Percentiles rank a stretch among this genome's conserved stretches.
Evolutionary conservation across 2,113 vertebrate genomes (phyloP).

Genomic region (Heptranchias perlo): DNA sequence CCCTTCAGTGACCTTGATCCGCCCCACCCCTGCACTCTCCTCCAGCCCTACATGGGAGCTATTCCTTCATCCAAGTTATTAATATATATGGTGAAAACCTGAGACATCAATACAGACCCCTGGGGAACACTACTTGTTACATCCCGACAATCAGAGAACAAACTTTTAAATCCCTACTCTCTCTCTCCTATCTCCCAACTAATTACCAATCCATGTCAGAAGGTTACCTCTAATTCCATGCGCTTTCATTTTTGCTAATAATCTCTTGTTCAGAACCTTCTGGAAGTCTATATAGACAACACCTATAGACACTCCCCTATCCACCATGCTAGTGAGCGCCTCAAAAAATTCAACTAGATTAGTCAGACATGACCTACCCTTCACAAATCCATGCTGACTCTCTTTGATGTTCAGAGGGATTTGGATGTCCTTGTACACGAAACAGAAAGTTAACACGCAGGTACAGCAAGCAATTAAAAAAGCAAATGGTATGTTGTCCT

Average conservation of each 20-base stretch:
- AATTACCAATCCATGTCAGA: too few relatives aligned
- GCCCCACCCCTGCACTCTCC: too few relatives aligned
- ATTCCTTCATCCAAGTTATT: not conserved
- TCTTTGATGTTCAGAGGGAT: too few relatives aligned
- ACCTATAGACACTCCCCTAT: not conserved
- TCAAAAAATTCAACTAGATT: not conserved
- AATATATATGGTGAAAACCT: not conserved
- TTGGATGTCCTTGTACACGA: too few relatives aligned
- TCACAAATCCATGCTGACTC: too few relatives aligned
- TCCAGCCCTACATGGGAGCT: too few relatives aligned
- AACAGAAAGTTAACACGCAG: too few relatives aligned
- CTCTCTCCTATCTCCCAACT: not conserved
- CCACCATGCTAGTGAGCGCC: not conserved
- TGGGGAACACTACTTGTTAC: not conserved
- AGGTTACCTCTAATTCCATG: too few relatives aligned
- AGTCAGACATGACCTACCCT: too few relatives aligned
- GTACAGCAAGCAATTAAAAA: too few relatives aligned
- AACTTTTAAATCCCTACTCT: not conserved
- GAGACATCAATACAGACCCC: not conserved
- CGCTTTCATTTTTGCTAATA: too few relatives aligned
- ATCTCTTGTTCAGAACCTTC: not conserved
- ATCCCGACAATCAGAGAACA: not conserved
- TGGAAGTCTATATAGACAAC: not conserved
- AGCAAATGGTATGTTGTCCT: too few relatives aligned
- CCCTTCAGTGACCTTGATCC: not conserved